Percentiles rank a stretch among this genome's conserved stretches.
These are phyloP conservation scores for Thera obeliscata DNA, from an alignment of 2,888 invertebrate species.

Conservation along the genomic window DNA sequence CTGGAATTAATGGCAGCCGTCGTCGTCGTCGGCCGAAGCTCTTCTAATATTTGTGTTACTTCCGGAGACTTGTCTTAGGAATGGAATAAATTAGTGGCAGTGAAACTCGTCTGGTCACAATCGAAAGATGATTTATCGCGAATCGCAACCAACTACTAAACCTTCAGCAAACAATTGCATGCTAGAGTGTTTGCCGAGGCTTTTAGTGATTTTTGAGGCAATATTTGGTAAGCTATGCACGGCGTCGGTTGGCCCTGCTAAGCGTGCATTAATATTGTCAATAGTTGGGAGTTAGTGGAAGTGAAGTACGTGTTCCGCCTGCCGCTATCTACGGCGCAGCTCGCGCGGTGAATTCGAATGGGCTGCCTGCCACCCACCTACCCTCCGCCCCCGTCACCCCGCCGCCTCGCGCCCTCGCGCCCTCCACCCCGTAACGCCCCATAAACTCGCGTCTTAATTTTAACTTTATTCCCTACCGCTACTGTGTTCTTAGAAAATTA, in stretches of 20 bases:
- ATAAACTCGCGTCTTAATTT: slow-evolving; percentile 85
- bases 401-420: slow-evolving; percentile 55
- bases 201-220: slow-evolving; percentile 52
- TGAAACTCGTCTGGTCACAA: slow-evolving; percentile 51
- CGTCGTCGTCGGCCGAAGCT: slow-evolving; percentile 69
- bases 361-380: slow-evolving; percentile 49
- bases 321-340: slow-evolving; percentile 82
- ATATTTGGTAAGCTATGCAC: slow-evolving; percentile 71
- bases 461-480: slow-evolving; percentile 83
- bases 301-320: slow-evolving; percentile 84
- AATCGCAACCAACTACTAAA: slow-evolving; percentile 21
- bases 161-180: slow-evolving; percentile 1
- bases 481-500: slow-evolving; percentile 81
- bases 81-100: slow-evolving; percentile 80
- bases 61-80: slow-evolving; percentile 78
- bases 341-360: slow-evolving; percentile 83
- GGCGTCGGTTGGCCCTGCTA: slow-evolving; percentile 76
- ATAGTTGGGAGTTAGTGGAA: slow-evolving; percentile 84
- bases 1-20: slow-evolving; percentile 81
- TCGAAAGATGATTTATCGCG: slow-evolving; percentile 39
- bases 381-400: slow-evolving; percentile 44
- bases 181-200: slow-evolving; percentile 5
- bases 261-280: slow-evolving; percentile 85
- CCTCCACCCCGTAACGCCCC: slow-evolving; percentile 80
- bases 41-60: slow-evolving; percentile 83